Evolutionary conservation across 2,113 vertebrate genomes (phyloP), one percentile per base, ranked within the genome.

Genomic region (Etia nguti): DNA sequence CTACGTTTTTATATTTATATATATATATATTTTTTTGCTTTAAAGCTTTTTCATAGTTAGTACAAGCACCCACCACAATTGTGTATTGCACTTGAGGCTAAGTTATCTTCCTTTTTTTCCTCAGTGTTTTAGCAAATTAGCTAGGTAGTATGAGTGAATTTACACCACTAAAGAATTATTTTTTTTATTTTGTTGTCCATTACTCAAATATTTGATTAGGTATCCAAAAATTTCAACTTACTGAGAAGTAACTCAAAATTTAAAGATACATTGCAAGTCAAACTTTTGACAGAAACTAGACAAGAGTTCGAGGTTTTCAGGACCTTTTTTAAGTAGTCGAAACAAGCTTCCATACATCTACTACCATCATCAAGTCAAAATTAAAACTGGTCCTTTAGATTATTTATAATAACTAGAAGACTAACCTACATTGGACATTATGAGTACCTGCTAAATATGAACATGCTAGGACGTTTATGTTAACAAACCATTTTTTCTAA

Each of bases 31-130:
- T 68, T 54, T 15, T 31, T 68, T n/a, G n/a, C n/a, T n/a, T 41
- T 13, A 41, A 41, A 41, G 4, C n/a, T 41, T 68, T 38, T 13
- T 68, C 4, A 68, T 68, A 1, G 15, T 68, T 68, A 2, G n/a
- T 15, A 68, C 15, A 36, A n/a, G 20, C 3, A 34, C 31, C 31
- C 34, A 62, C 31, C 16, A n/a, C 31, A 34, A 34, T 20, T 62
- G 31, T 62, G 29, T 62, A 18, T 62, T 62, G 59, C 10, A 38
- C 31, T n/a, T 0, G 1, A 65, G 10, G 7, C n/a, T 15, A 68
- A 0, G 2, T 0, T 22, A 68, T 12, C 34, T 41, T 68, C 29
- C 38, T 68, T 41, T n/a, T 1, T 68, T 38, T 22, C 15, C 1
- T 41, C 20, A 13, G 36, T 68, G 62, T 13, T 41, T 68, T 68